Evolutionary conservation across 2,797 vertebrate genomes (phyloP), one percentile per base, ranked within the genome.

Genomic region (Borostomias antarcticus): DNA sequence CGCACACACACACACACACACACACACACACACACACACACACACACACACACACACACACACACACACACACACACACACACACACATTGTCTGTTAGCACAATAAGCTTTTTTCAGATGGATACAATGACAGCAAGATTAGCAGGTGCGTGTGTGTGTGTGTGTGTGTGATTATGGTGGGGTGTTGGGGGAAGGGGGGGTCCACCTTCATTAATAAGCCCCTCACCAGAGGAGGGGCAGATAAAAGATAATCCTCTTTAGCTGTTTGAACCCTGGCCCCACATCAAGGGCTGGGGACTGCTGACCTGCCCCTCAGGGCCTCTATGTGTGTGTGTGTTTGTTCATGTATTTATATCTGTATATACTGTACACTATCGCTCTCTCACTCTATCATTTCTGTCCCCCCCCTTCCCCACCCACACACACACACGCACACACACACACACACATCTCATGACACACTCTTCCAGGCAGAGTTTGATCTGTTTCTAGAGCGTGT

Each of bases 91-190:
- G n/a, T n/a, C n/a, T n/a, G 35, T 37, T 37, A 37, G 35, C 35
- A 37, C 68, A 82, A 37, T 37, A 37, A 8, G 8, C 79, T 86
- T 60, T 73, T 76, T 76, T 62, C 57, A 57, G 69, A 83, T 79
- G 30, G 79, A 86, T 79, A 74, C 62, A 74, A 69, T 58, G 76
- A 70, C 61, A 66, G 75, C 73, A 74, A 77, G 75, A 65, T 74
- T 37, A 77, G 80, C 63, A 51, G 71, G 74, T 75, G 67, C 45
- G 50, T 80, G 73, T 59, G 0, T 59, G 62, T 52, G 50, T 33
- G 66, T 70, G 58, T 59, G 43, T 28, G 50, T 51, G 6, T 37
- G 19, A 30, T 19, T 13, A 17, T 21, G 61, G 45, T 37, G 48
- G 37, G 26, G 13, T 26, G 56, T 13, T 9, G 35, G 35, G 35